Conservation (phyloP, 2,888 invertebrate species). For the Agonum fuliginosum region DNA sequence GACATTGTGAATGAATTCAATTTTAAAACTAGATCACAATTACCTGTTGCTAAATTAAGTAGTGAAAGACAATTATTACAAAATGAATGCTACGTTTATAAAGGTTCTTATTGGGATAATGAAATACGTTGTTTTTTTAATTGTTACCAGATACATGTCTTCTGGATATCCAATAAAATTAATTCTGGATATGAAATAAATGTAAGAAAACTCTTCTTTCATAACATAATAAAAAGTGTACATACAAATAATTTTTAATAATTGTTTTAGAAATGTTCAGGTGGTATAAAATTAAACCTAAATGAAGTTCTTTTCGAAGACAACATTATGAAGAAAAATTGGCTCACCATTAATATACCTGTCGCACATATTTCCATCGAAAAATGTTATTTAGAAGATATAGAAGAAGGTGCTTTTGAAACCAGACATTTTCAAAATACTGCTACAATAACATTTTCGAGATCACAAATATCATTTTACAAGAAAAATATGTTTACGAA, state of each 20-base stretch:
- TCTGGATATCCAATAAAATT: background rate
- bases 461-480: constrained; percentile 10
- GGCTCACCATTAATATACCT: background rate
- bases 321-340: constrained; percentile 13
- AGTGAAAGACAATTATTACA: no score
- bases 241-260: background rate
- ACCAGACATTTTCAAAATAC: background rate
- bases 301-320: constrained; percentile 9
- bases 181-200: background rate
- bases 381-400: constrained; percentile 18
- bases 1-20: background rate
- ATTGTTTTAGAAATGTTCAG: background rate
- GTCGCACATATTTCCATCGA: constrained; percentile 3
- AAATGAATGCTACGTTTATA: background rate
- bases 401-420: constrained; percentile 42
- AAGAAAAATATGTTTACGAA: constrained; percentile 32
- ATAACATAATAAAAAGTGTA: background rate
- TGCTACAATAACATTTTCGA: constrained; percentile 7
- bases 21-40: background rate
- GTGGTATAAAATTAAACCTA: background rate
- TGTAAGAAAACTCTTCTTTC: constrained; percentile 6
- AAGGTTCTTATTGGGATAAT: background rate
- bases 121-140: background rate
- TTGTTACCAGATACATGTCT: background rate
- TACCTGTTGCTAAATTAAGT: background rate